These are phyloP conservation scores for Diplazon laetatorius DNA, from an alignment of 2,888 invertebrate species.

Conservation along the genomic window DNA sequence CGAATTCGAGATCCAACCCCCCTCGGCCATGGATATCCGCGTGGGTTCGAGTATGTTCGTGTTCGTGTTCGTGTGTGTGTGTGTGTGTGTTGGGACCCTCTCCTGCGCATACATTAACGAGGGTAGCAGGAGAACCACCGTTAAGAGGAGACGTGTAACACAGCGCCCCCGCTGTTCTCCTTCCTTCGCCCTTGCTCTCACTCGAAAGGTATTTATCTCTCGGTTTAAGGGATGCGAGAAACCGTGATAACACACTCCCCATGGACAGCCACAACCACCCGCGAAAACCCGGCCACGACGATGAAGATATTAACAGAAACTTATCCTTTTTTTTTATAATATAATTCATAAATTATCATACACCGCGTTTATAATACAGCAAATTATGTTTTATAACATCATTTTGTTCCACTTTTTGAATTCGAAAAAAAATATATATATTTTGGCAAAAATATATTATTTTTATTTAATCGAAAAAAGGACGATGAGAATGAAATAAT, in stretches of 20 bases:
- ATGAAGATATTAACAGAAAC: constrained; percentile 27
- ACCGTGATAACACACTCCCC: constrained; percentile 54
- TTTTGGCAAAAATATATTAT: too few relatives aligned
- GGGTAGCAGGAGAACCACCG: constrained; percentile 2
- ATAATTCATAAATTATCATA: constrained; percentile 8
- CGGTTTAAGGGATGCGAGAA: constrained; percentile 50
- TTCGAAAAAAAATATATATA: too few relatives aligned
- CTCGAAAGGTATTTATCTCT: constrained; percentile 25
- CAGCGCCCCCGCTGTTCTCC: constrained; percentile 16
- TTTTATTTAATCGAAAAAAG: constrained; percentile 19
- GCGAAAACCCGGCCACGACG: too few relatives aligned
- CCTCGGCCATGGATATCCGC: constrained; percentile 33
- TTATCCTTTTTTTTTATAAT: background rate
- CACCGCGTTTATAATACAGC: too few relatives aligned
- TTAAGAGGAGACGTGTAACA: constrained; percentile 43
- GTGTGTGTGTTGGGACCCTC: constrained; percentile 7
- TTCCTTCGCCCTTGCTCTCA: constrained; percentile 3
- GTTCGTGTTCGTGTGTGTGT: background rate
- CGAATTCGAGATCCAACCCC: constrained; percentile 42
- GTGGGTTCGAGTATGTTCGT: background rate
- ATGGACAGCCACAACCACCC: too few relatives aligned
- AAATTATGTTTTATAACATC: too few relatives aligned
- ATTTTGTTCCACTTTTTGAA: too few relatives aligned
- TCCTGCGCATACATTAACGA: constrained; percentile 2
- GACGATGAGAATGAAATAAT: constrained; percentile 9